These are phyloP conservation scores for Strix uralensis DNA, from an alignment of 2,113 vertebrate species.

Conservation along the genomic window DNA sequence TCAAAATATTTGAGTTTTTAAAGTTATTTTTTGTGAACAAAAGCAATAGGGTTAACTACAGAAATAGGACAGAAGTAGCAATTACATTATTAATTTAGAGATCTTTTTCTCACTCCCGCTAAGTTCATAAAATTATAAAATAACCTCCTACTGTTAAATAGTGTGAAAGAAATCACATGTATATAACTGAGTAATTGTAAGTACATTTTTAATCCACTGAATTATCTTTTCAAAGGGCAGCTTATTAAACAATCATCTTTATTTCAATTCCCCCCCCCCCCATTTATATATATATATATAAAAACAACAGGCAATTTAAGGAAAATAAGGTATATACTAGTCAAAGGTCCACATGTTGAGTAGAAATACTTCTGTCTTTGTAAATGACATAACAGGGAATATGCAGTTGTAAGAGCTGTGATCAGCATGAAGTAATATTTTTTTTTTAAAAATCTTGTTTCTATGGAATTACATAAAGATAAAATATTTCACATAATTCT, in stretches of 20 bases:
- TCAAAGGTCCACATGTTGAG: neutral
- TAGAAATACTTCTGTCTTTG: neutral
- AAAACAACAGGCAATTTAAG: neutral
- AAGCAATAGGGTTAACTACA: neutral
- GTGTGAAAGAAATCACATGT: neutral
- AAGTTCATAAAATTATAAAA: neutral
- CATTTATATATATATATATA: too few relatives aligned
- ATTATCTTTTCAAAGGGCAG: neutral
- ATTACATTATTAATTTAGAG: neutral
- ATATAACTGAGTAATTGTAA: neutral
- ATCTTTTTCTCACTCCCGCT: neutral
- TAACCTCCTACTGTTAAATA: neutral
- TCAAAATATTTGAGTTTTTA: neutral
- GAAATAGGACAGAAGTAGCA: neutral
- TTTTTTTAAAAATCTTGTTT: neutral
- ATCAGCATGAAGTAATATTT: neutral
- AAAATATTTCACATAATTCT: neutral
- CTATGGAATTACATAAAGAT: neutral
- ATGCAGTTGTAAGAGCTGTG: neutral
- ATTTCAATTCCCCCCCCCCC: neutral
- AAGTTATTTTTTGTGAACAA: neutral
- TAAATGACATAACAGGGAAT: neutral
- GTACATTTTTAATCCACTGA: neutral
- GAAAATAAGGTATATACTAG: neutral
- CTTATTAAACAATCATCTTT: neutral